phyloP scores from a whole-genome alignment of 2,113 vertebrate species.

The Tychaedon coryphoeus region DNA sequence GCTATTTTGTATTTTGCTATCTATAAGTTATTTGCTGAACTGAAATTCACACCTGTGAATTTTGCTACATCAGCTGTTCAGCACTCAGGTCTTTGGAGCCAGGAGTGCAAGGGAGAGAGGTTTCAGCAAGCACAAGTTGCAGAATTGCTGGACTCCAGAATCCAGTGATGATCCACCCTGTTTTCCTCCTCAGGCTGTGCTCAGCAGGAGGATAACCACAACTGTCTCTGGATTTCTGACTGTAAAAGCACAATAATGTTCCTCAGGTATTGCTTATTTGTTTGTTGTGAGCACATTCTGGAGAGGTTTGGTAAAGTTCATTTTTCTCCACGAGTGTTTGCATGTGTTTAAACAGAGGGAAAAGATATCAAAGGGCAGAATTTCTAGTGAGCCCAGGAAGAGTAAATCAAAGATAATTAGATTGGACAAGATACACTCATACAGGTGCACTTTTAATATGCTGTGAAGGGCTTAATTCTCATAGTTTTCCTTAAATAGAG shows the following conservation, averaged over 20 bases:
- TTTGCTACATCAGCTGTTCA: not conserved
- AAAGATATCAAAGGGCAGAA: not conserved
- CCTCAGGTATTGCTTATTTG: not conserved
- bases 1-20: not conserved
- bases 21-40: not conserved
- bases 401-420: not conserved
- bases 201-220: not conserved
- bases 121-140: not conserved
- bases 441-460: not conserved
- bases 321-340: not conserved
- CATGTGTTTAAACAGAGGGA: not conserved
- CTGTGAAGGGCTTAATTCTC: not conserved
- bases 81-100: not conserved
- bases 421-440: not conserved
- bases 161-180: not conserved
- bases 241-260: not conserved
- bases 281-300: not conserved
- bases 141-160: not conserved
- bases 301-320: not conserved
- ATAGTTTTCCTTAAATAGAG: not conserved
- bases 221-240: not conserved
- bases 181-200: not conserved
- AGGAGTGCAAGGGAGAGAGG: not conserved
- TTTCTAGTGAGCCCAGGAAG: not conserved
- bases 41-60: not conserved